These are phyloP conservation scores for Schizaphis graminum DNA, from an alignment of 2,888 invertebrate genomes.

Conservation along the genomic window DNA sequence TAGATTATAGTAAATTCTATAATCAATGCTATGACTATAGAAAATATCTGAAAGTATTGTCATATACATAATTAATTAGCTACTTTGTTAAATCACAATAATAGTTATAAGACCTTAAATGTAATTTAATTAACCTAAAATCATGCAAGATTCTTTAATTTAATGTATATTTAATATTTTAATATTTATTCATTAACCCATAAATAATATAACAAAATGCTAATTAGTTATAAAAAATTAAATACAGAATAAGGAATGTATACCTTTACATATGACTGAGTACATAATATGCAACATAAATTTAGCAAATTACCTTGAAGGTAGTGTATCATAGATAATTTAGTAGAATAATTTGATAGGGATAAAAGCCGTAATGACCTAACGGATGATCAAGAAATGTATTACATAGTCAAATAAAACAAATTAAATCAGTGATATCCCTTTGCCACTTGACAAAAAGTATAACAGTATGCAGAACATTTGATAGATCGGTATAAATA, in stretches of 20 bases:
- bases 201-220: not conserved
- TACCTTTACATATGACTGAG: not conserved
- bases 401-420: not conserved
- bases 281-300: not conserved
- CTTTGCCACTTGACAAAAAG: not conserved
- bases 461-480: not conserved
- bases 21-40: not conserved
- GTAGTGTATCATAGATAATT: not conserved
- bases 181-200: not conserved
- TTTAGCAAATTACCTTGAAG: not conserved
- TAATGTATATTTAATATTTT: not conserved
- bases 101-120: not conserved
- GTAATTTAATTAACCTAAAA: not conserved
- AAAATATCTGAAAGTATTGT: not conserved
- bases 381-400: not conserved
- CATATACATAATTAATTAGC: not conserved
- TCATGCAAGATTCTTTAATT: not conserved
- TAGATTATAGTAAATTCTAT: no score
- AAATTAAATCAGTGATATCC: not conserved
- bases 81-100: not conserved
- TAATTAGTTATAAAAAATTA: not conserved
- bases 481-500: not conserved
- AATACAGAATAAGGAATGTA: not conserved
- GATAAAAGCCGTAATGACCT: not conserved
- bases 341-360: not conserved